Conservation (phyloP, 2,113 vertebrate species). For the Cyprinodon brontotheroides region DNA sequence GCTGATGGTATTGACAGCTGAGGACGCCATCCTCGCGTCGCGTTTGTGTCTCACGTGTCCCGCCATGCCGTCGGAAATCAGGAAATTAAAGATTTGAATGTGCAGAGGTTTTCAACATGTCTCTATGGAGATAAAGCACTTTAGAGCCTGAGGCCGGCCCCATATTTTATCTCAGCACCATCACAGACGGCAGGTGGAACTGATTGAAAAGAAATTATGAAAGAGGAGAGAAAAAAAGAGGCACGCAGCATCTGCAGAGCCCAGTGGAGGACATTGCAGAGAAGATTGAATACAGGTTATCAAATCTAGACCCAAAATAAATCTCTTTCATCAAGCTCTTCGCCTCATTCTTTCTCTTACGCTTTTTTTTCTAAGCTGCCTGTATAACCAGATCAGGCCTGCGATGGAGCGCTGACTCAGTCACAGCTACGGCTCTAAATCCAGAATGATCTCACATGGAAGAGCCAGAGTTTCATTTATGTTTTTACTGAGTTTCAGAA, state of each 20-base stretch:
- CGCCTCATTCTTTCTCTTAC: slow-evolving; percentile 43
- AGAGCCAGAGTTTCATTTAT: slow-evolving; percentile 22
- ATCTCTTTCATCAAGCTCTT: slow-evolving; percentile 74
- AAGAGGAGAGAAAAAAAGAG: slow-evolving; percentile 46
- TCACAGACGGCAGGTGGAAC: slow-evolving; percentile 71
- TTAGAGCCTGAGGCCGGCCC: slow-evolving; percentile 41
- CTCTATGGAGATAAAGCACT: slow-evolving; percentile 64
- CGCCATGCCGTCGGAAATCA: slow-evolving; percentile 1
- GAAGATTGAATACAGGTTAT: slow-evolving; percentile 72
- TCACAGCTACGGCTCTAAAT: slow-evolving; percentile 29
- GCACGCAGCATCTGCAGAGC: slow-evolving; percentile 62
- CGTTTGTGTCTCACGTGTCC: not conserved
- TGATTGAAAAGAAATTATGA: slow-evolving; percentile 79
- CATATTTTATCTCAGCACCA: slow-evolving; percentile 65
- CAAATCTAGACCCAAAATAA: slow-evolving; percentile 74
- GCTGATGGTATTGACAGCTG: not conserved
- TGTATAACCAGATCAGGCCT: slow-evolving; percentile 56
- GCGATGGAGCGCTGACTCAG: slow-evolving; percentile 53
- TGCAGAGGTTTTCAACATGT: slow-evolving; percentile 31
- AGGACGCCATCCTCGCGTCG: not conserved
- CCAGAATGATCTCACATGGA: slow-evolving; percentile 37
- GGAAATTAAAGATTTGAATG: slow-evolving; percentile 2
- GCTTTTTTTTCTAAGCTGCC: slow-evolving; percentile 43
- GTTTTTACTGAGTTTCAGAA: not conserved
- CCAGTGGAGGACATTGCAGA: slow-evolving; percentile 55